Base-by-base conservation (phyloP, 2,888 invertebrate genomes). In the Alloscopus bannaensis region DNA sequence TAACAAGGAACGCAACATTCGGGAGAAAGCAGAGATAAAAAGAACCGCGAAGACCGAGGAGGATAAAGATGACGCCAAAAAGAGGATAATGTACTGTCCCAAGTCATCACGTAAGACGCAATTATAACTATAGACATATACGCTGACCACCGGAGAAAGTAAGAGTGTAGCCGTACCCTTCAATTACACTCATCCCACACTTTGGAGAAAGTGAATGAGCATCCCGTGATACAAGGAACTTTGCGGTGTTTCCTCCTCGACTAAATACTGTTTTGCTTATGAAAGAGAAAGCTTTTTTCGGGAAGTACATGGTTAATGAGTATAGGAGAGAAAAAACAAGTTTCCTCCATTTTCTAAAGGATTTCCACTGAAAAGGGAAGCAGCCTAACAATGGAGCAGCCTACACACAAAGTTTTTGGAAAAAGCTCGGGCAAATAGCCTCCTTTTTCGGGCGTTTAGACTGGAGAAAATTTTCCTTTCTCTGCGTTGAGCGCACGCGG, bases 1-100 rank as follows among this genome's bases (percentile, higher is more conserved):
- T 73, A 73, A 73, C 65, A 65, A 73, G 57, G 57, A 29, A 57
- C 29, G 73, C 73, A 65, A 65, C 65, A 65, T 65, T 73, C 65
- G 47, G 40, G n/a, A n/a, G n/a, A n/a, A n/a, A n/a, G 24, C 55
- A 18, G 47, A 13, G 47, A 22, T 22, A 6, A 4, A 31, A 57
- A 55, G 40, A 65, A 73, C 65, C 73, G 50, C 73, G 65, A 31
- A 50, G 65, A 55, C 45, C 4, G 31, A 59, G 3, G 55, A 47
- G 8, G 47, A 4, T 47, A n/a, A 47, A 18, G 11, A 47, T 4
- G 47, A 47, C n/a, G n/a, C n/a, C n/a, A n/a, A n/a, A n/a, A n/a
- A n/a, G n/a, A n/a, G n/a, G n/a, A n/a, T n/a, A n/a, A n/a, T n/a
- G n/a, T n/a, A 6, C 8, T 47, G 18, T 11, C 11, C 3, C n/a